Percentiles rank a stretch among this genome's conserved stretches.
Evolutionary conservation across 2,113 vertebrate species (phyloP).

Genomic region (Lophotis ruficrista): DNA sequence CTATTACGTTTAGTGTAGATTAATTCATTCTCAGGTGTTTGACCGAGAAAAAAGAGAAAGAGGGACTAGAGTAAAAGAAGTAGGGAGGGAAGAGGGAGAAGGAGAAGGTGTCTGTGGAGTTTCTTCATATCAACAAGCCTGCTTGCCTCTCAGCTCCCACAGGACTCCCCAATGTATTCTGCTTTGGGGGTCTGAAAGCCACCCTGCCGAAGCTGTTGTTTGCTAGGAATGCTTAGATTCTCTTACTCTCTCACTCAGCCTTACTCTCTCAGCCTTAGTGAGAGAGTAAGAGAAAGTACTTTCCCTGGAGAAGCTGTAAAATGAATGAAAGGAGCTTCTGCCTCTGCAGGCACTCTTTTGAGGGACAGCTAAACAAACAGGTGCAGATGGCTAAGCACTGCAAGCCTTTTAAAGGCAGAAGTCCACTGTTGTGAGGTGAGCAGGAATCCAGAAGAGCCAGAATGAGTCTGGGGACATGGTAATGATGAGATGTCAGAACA

Average conservation of each 20-base stretch:
- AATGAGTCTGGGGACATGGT: not conserved
- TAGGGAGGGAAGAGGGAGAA: not conserved
- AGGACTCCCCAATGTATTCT: not conserved
- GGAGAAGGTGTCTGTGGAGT: not conserved
- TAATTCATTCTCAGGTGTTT: not conserved
- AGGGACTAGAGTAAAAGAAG: not conserved
- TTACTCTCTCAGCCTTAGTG: not conserved
- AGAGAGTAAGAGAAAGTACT: not conserved
- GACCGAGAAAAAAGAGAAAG: not conserved
- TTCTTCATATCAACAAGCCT: not conserved
- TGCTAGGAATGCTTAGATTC: not conserved
- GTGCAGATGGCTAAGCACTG: not conserved
- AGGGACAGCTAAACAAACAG: not conserved
- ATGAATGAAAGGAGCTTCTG: not conserved
- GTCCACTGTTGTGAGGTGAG: not conserved
- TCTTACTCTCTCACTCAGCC: no score
- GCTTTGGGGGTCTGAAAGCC: not conserved
- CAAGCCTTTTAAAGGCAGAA: not conserved
- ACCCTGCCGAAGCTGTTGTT: not conserved
- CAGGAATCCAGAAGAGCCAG: not conserved
- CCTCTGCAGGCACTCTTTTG: not conserved
- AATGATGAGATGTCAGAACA: fast-evolving
- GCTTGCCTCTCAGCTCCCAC: not conserved
- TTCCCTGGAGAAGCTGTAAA: not conserved
- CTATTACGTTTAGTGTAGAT: not conserved